Percentiles rank a stretch among this genome's conserved stretches.
Conservation (phyloP, 2,888 invertebrate genomes). For the Macrostomum cliftonense region DNA sequence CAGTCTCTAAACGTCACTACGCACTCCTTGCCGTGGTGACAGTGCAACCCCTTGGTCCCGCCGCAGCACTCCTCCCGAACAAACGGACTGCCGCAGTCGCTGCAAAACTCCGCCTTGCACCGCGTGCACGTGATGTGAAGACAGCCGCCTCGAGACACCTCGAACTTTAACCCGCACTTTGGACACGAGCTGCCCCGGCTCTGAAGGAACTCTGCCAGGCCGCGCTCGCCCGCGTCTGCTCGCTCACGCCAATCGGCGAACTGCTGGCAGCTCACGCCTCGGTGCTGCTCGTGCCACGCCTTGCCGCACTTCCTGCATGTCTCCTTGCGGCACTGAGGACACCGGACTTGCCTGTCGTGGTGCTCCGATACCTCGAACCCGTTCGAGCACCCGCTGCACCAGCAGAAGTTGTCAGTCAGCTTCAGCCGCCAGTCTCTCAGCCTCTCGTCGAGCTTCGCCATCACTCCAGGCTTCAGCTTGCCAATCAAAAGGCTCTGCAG, state of each 20-base stretch:
- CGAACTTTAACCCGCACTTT: slow-evolving; percentile 71
- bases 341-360: no score
- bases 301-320: no score
- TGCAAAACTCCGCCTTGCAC: slow-evolving; percentile 80
- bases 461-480: slow-evolving; percentile 58
- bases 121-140: slow-evolving; percentile 91
- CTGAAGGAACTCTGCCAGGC: no score
- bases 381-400: slow-evolving; percentile 52
- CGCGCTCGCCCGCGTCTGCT: no score
- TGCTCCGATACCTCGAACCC: no score
- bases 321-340: no score
- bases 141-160: slow-evolving; percentile 71
- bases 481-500: slow-evolving; percentile 27
- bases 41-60: no score
- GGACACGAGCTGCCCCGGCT: slow-evolving; percentile 46
- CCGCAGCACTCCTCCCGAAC: slow-evolving; percentile 44
- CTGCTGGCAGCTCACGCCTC: slow-evolving; percentile 64
- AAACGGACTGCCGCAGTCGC: slow-evolving; percentile 77
- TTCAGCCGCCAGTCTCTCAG: slow-evolving; percentile 68
- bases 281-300: slow-evolving; percentile 72
- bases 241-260: slow-evolving; percentile 56
- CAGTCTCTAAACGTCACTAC: no score
- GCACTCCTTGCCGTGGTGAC: no score
- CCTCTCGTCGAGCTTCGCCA: slow-evolving; percentile 76
- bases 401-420: slow-evolving; percentile 78